A percentile compares a stretch with the other conserved stretches of the same genome.
These are phyloP conservation scores for Corydoras maculifer DNA, from an alignment of 2,113 vertebrate species.

Conservation along the genomic window DNA sequence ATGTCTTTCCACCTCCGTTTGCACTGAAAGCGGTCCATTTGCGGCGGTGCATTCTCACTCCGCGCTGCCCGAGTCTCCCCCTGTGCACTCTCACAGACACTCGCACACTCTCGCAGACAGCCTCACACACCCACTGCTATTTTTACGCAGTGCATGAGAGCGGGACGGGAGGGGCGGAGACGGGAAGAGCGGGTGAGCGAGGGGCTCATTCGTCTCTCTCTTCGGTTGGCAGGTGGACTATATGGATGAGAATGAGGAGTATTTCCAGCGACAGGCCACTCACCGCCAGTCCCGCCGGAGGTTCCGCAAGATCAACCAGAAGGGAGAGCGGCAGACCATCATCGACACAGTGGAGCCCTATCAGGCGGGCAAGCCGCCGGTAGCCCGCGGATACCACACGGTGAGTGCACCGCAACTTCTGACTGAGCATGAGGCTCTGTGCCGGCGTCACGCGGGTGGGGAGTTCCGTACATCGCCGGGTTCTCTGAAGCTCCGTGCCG, in stretches of 20 bases:
- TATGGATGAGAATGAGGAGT: slow-evolving; percentile 99
- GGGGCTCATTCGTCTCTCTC: slow-evolving; percentile 48
- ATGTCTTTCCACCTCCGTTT: no score
- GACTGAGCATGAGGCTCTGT: no score
- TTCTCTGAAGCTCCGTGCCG: no score
- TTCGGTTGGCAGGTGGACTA: slow-evolving; percentile 84
- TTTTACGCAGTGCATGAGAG: slow-evolving; percentile 54
- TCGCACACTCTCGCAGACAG: slow-evolving; percentile 25
- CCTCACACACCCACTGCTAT: slow-evolving; percentile 53
- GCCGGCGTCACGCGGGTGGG: no score
- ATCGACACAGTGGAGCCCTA: slow-evolving; percentile 96
- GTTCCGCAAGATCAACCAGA: slow-evolving; percentile 98
- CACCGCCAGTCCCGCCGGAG: slow-evolving; percentile 92
- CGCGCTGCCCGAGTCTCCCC: no score
- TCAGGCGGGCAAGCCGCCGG: slow-evolving; percentile 85
- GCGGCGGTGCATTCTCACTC: no score
- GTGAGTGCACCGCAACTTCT: slow-evolving; percentile 63
- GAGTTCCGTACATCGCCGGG: no score
- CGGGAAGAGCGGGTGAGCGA: slow-evolving; percentile 27
- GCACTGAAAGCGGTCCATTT: no score
- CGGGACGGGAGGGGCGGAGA: slow-evolving; percentile 16
- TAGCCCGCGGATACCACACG: slow-evolving; percentile 92
- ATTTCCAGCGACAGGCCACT: slow-evolving; percentile 96
- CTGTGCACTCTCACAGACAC: slow-evolving; percentile 42
- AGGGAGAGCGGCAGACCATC: slow-evolving; percentile 96